Conservation (phyloP, 2,888 invertebrate genomes). For the Nebria salina region DNA sequence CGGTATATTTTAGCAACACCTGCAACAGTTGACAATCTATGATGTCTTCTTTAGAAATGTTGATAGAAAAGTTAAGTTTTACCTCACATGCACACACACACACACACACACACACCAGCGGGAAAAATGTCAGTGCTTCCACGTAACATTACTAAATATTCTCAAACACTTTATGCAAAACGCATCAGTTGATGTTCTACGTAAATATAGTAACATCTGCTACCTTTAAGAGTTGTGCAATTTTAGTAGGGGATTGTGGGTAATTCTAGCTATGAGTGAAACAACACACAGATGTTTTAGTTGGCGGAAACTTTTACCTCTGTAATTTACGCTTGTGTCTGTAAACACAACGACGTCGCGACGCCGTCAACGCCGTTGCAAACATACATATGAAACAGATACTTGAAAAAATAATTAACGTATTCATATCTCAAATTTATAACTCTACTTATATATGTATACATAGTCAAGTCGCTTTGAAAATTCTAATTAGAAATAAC, state of each 20-base stretch:
- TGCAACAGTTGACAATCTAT: background rate
- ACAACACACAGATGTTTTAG: background rate
- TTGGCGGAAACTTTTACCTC: background rate
- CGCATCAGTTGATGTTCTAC: background rate
- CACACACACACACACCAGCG: background rate
- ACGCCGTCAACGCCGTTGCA: background rate
- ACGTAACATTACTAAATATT: background rate
- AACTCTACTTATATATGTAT: background rate
- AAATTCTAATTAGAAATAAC: background rate
- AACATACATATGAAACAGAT: background rate
- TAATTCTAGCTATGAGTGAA: background rate
- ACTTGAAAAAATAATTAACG: background rate
- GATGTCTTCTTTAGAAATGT: background rate
- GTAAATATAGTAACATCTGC: background rate
- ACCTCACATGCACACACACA: background rate
- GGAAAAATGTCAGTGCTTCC: background rate
- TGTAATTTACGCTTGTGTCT: background rate
- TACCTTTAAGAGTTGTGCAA: background rate
- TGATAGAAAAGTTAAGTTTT: background rate
- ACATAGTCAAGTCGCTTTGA: background rate
- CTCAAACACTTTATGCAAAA: background rate
- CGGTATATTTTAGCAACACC: background rate
- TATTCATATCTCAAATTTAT: background rate
- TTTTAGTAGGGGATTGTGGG: background rate
- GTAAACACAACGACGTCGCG: background rate